Evolutionary conservation across 37 sponge, comb jelly and placozoan genomes (phyloP).

Genomic region (Lycopodina hypogea): DNA sequence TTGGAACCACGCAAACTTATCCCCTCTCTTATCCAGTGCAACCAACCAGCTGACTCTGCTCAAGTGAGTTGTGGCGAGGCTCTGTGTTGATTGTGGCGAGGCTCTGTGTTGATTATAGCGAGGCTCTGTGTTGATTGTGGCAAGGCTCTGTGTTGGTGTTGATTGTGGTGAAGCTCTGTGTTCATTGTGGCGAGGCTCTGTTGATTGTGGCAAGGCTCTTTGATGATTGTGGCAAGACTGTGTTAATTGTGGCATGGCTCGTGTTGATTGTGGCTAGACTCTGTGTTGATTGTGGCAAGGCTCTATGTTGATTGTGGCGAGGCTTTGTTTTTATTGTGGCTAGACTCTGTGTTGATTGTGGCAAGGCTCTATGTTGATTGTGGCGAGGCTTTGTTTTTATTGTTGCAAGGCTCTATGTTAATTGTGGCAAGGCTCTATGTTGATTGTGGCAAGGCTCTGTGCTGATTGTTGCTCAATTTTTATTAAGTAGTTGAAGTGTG

Average conservation of each 20-base stretch:
- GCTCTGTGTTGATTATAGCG: too few species aligned
- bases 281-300: too few species aligned
- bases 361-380: neutral
- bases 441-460: too few species aligned
- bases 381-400: too few species aligned
- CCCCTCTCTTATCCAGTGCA: conserved; percentile 87
- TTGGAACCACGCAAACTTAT: conserved; percentile 84
- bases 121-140: neutral
- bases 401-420: neutral
- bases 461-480: too few species aligned
- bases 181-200: too few species aligned
- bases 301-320: too few species aligned
- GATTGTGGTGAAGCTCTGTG: too few species aligned
- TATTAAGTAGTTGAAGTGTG: too few species aligned
- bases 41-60: conserved; percentile 15
- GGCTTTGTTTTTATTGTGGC: too few species aligned
- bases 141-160: neutral
- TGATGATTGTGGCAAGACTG: neutral
- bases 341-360: neutral
- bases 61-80: conserved; percentile 6
- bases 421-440: neutral
- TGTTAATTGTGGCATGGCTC: too few species aligned
- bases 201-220: neutral
- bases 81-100: neutral
- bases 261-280: neutral